Evolutionary conservation across 64 coral and sea anemone genomes (phyloP), one percentile per base, ranked within the genome.

Genomic region (Montipora cactus): DNA sequence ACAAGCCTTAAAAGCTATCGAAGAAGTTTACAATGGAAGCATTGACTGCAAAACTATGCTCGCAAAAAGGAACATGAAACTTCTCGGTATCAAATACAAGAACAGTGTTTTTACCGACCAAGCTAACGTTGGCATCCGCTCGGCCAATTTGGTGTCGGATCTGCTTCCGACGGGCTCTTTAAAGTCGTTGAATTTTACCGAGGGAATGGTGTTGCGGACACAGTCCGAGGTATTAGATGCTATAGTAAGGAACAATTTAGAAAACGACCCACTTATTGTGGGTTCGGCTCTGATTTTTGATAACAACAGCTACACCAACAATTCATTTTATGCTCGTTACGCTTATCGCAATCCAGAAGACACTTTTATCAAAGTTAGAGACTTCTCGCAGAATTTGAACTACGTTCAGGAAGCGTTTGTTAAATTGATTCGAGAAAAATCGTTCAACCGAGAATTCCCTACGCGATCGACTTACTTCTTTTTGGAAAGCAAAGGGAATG

Each of bases 401-500:
- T 97, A 97, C 64, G 19, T 97, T 1, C 96, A 97, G 55, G 96
- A 97, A 23, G 82, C 77, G 2, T 97, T 97, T 77, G 87, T 97
- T 9, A 62, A 45, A 9, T 91, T 97, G 75, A 87, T 97, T 28
- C 74, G 78, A 45, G n/a, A 44, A 4, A 97, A 97, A 37, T 91
- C 89, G 3, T 28, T 68, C 8, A 75, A 88, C 5, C 78, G 96
- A 51, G 16, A 59, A 48, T 97, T 97, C 78, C 96, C 96, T 52
- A 67, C 48, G 9, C 77, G 96, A 14, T 95, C 89, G 2, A 97
- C 96, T 0, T 89, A 92, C 59, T 97, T 92, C 48, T 95, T 87
- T 75, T 78, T 70, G 5, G 61, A 84, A 44, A 67, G 59, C 18
- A 92, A 95, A 15, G 28, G 78, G 76, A 19, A 55, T 19, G 47